Base-by-base conservation (phyloP, 2,113 vertebrate species). In the Trichomycterus rosablanca region DNA sequence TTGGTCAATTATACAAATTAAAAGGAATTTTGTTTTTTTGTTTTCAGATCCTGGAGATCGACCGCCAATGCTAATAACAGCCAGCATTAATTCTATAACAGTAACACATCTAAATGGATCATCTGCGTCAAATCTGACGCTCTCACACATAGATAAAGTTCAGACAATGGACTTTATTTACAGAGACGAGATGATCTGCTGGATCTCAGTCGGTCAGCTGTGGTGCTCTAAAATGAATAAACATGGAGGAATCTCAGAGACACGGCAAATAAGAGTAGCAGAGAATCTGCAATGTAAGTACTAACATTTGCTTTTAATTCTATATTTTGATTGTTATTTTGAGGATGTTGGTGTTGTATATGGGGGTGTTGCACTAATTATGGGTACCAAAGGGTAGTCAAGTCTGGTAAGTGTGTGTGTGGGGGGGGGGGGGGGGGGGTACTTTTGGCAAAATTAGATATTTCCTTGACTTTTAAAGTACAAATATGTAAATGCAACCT, bases 281-380 rank as follows among this genome's bases (percentile, higher is more conserved):
- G 88, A 91, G n/a, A 80, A 84, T 48, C 87, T 92, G 23, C 87
- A 89, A 61, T 91, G 91, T 93, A 28, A 91, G 91, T 90, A 32
- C 4, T 1, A 4, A 10, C 1, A 14, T 20, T 12, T n/a, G 16
- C n/a, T n/a, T n/a, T n/a, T n/a, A n/a, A n/a, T n/a, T n/a, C n/a
- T n/a, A n/a, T n/a, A n/a, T n/a, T n/a, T n/a, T n/a, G n/a, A n/a
- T n/a, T n/a, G n/a, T n/a, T n/a, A n/a, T n/a, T n/a, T n/a, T n/a
- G n/a, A n/a, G n/a, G n/a, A n/a, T n/a, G n/a, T n/a, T n/a, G n/a
- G n/a, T n/a, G n/a, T n/a, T n/a, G n/a, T n/a, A n/a, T n/a, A n/a
- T n/a, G n/a, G n/a, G n/a, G n/a, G n/a, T n/a, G n/a, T n/a, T n/a
- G n/a, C n/a, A n/a, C n/a, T n/a, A n/a, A n/a, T n/a, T n/a, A n/a